A percentile compares a stretch with the other conserved stretches of the same genome.
phyloP scores from a whole-genome alignment of 2,888 invertebrate genomes.

The Tiphia femorata region DNA sequence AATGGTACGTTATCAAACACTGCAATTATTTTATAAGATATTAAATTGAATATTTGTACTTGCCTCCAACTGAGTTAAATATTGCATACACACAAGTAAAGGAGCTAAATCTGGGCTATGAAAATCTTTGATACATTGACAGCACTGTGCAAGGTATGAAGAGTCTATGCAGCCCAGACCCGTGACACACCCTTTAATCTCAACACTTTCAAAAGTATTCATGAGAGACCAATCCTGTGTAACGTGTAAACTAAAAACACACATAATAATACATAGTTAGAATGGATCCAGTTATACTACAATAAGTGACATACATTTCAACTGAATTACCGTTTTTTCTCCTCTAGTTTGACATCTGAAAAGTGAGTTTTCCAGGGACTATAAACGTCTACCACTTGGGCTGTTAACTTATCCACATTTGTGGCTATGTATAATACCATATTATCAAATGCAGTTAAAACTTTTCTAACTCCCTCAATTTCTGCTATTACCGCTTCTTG shows the following conservation, averaged over 20 bases:
- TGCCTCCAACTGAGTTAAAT: constrained; percentile 88
- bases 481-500: constrained; percentile 69
- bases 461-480: constrained; percentile 72
- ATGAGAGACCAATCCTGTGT: constrained; percentile 70
- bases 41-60: constrained; percentile 17
- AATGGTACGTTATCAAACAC: constrained; percentile 6
- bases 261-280: neutral
- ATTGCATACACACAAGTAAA: constrained; percentile 84
- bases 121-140: constrained; percentile 77
- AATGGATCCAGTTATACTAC: neutral
- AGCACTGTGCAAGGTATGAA: constrained; percentile 78
- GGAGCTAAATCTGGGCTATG: constrained; percentile 78
- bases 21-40: neutral
- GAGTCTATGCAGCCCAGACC: constrained; percentile 89
- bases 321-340: constrained; percentile 57
- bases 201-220: constrained; percentile 60
- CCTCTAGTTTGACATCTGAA: constrained; percentile 47
- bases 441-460: constrained; percentile 74
- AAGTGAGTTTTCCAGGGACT: constrained; percentile 72
- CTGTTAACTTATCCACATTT: constrained; percentile 75
- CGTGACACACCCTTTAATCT: constrained; percentile 75
- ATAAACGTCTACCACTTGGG: constrained; percentile 69
- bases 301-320: constrained; percentile 5
- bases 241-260: constrained; percentile 55
- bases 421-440: constrained; percentile 81